Evolutionary conservation across 2,113 vertebrate genomes (phyloP).

Genomic region (Macrotis lagotis): DNA sequence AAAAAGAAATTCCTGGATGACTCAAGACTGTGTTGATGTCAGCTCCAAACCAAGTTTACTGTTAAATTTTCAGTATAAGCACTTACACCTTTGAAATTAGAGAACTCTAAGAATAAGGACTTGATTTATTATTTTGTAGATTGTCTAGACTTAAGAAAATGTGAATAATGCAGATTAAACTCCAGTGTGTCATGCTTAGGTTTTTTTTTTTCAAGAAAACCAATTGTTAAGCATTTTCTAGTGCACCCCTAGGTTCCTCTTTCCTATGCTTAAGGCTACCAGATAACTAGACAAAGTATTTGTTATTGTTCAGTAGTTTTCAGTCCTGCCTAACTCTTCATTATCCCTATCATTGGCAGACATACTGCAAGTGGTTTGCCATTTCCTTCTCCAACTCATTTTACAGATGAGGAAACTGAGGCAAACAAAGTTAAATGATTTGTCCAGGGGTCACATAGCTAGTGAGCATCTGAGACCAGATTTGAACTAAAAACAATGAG

Average conservation of each 20-base stretch:
- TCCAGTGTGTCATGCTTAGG: not conserved
- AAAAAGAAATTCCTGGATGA: not conserved
- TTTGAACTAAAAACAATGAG: not conserved
- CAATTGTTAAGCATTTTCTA: not conserved
- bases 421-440: not conserved
- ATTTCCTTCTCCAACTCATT: not conserved
- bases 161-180: not conserved
- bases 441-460: not conserved
- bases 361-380: not conserved
- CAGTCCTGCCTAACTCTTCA: not conserved
- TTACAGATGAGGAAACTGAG: not conserved
- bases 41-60: not conserved
- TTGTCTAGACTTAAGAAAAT: not conserved
- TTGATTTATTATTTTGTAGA: not conserved
- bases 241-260: not conserved
- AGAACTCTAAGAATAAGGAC: not conserved
- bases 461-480: not conserved
- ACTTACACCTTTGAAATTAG: not conserved
- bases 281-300: not conserved
- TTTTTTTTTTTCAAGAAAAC: not conserved
- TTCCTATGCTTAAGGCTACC: not conserved
- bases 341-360: not conserved
- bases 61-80: not conserved
- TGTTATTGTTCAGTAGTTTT: not conserved
- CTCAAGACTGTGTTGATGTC: not conserved